phyloP scores from a whole-genome alignment of 2,888 invertebrate genomes.

The Lucinisca nassula region DNA sequence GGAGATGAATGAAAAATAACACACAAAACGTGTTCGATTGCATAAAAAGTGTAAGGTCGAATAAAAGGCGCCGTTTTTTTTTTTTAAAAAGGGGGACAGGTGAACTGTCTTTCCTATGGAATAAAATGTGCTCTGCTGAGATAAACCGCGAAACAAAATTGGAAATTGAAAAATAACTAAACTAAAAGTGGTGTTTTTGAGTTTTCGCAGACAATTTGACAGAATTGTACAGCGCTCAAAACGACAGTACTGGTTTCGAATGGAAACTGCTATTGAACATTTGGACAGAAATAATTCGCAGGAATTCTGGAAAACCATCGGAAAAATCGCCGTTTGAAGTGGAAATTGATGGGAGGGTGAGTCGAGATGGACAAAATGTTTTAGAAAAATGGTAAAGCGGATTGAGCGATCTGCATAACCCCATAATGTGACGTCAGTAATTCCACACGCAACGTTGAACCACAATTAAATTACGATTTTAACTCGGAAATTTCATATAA shows the following conservation, averaged over 20 bases:
- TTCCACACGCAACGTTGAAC: too few species aligned
- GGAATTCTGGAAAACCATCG: too few species aligned
- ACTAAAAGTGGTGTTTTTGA: too few species aligned
- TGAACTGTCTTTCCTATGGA: not conserved
- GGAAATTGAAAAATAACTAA: too few species aligned
- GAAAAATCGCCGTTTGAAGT: not conserved
- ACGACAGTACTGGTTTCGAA: too few species aligned
- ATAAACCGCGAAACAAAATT: not conserved
- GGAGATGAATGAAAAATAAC: not conserved
- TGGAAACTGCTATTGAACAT: too few species aligned
- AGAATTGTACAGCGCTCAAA: too few species aligned
- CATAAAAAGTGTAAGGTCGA: not conserved
- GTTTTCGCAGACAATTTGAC: too few species aligned
- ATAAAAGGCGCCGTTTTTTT: not conserved
- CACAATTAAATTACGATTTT: not conserved
- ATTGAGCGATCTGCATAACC: not conserved
- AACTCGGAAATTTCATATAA: not conserved
- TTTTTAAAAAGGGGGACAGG: not conserved
- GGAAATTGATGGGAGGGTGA: not conserved
- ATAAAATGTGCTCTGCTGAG: not conserved
- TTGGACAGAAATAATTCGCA: too few species aligned
- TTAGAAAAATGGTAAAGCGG: not conserved
- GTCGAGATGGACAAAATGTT: not conserved
- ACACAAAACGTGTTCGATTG: not conserved
- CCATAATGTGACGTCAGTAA: too few species aligned